A percentile compares a stretch with the other conserved stretches of the same genome.
phyloP scores from a whole-genome alignment of 2,888 invertebrate genomes.

The Acanthosepion esculentum region DNA sequence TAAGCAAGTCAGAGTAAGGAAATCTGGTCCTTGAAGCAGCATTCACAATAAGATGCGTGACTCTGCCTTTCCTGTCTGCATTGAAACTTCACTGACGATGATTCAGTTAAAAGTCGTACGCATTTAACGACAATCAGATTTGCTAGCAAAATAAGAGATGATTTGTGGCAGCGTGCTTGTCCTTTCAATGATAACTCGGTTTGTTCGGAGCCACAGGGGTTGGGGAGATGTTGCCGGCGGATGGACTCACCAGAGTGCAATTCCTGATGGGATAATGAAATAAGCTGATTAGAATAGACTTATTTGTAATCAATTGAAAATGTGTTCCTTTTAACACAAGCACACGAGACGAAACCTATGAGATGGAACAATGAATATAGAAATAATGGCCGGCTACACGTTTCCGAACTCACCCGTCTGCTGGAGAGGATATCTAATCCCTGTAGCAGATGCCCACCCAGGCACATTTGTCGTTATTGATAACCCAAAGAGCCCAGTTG shows the following conservation, averaged over 20 bases:
- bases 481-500: too few species aligned
- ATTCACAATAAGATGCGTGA: slow-evolving; percentile 2
- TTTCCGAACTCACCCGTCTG: too few species aligned
- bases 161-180: background rate
- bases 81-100: background rate
- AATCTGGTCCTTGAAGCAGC: background rate
- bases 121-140: slow-evolving; percentile 16
- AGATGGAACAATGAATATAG: too few species aligned
- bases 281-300: background rate
- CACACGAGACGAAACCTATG: too few species aligned
- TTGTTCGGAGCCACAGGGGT: background rate
- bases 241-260: background rate
- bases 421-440: too few species aligned
- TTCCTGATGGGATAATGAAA: background rate
- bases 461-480: too few species aligned
- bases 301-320: background rate
- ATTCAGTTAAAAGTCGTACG: background rate
- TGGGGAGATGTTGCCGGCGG: background rate
- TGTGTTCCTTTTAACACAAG: background rate
- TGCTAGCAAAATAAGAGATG: background rate
- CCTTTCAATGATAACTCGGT: background rate
- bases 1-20: background rate
- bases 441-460: too few species aligned
- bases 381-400: too few species aligned
- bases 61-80: background rate